Conservation (phyloP, 1,140 invertebrate species). For the Harpegnathos saltator region DNA sequence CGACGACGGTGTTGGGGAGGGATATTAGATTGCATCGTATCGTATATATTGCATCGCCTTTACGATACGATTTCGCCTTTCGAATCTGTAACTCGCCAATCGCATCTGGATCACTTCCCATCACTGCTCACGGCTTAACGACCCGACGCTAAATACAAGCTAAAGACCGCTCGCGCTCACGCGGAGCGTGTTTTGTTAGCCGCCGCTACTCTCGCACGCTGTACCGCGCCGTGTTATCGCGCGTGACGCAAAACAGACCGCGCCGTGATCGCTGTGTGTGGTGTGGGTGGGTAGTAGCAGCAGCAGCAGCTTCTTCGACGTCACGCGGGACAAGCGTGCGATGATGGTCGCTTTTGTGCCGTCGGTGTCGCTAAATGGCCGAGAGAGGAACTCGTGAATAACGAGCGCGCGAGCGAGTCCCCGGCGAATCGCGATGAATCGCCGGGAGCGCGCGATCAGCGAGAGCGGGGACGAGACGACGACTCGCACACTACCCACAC, state of each 20-base stretch:
- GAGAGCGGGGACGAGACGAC: not conserved
- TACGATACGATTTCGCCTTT: too few relatives aligned
- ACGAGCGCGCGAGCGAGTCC: too few relatives aligned
- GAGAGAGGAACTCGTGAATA: too few relatives aligned
- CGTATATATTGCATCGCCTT: too few relatives aligned
- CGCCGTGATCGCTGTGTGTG: not conserved
- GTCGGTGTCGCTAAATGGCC: too few relatives aligned
- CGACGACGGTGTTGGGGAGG: too few relatives aligned
- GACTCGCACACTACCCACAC: not conserved
- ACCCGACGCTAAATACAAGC: slow-evolving; percentile 27
- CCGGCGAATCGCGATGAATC: too few relatives aligned
- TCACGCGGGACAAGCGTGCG: slow-evolving; percentile 5
- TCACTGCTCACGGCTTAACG: slow-evolving; percentile 37
- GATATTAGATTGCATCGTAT: too few relatives aligned
- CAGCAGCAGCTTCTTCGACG: slow-evolving; percentile 3
- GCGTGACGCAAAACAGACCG: slow-evolving; percentile 34
- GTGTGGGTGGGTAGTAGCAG: too few relatives aligned
- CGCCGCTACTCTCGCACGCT: not conserved
- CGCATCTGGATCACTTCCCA: slow-evolving; percentile 44
- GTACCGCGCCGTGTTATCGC: slow-evolving; percentile 21
- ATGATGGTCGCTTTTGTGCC: too few relatives aligned
- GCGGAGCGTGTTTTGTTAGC: slow-evolving; percentile 30
- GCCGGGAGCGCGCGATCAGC: not conserved
- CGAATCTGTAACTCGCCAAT: slow-evolving; percentile 26
- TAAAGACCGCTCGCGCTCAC: slow-evolving; percentile 15